A percentile compares a stretch with the other conserved stretches of the same genome.
phyloP scores from a whole-genome alignment of 2,797 vertebrate species.

The Danio albolineatus region DNA sequence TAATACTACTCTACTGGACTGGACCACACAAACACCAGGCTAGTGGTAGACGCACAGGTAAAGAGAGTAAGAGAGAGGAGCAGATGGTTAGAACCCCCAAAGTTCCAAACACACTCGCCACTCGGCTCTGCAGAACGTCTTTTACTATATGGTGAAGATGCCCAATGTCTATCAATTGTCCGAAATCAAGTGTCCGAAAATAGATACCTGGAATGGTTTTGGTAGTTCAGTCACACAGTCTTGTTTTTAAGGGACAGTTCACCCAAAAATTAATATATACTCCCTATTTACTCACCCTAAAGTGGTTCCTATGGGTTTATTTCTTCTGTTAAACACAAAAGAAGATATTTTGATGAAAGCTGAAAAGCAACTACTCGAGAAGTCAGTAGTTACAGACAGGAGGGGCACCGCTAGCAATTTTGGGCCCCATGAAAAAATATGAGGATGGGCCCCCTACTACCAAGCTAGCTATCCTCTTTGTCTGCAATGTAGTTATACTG shows the following conservation, averaged over 20 bases:
- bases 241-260: neutral
- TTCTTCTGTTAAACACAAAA: too few relatives aligned
- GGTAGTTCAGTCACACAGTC: neutral
- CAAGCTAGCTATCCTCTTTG: too few relatives aligned
- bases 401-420: too few relatives aligned
- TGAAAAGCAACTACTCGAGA: too few relatives aligned
- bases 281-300: too few relatives aligned
- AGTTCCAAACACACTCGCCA: conserved; percentile 72
- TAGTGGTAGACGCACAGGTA: conserved; percentile 69
- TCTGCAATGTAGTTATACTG: too few relatives aligned
- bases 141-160: neutral
- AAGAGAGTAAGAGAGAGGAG: conserved; percentile 58
- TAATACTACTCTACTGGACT: conserved; percentile 80
- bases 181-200: neutral
- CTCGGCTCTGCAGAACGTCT: conserved; percentile 37
- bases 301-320: too few relatives aligned
- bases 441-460: too few relatives aligned
- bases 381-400: too few relatives aligned
- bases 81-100: conserved; percentile 62
- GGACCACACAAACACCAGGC: conserved; percentile 75
- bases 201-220: neutral
- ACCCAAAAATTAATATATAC: too few relatives aligned
- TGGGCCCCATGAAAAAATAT: too few relatives aligned
- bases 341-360: too few relatives aligned
- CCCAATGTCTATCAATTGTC: neutral